phyloP scores from a whole-genome alignment of 2,797 vertebrate species.

The Limnodromus scolopaceus region DNA sequence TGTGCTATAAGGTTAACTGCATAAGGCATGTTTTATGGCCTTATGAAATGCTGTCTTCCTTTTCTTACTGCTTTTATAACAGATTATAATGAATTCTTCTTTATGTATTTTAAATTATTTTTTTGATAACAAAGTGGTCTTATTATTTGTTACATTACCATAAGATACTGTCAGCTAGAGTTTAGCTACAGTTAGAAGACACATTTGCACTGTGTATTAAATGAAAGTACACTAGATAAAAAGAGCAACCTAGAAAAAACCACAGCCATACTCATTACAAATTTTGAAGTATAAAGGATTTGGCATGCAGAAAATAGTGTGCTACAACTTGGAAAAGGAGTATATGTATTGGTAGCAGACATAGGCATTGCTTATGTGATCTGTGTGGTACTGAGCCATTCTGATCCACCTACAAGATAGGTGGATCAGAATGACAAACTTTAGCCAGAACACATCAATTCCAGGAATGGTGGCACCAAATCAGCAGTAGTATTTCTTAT shows the following conservation, averaged over 20 bases:
- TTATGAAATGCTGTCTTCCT: constrained; percentile 7
- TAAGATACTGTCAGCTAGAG: neutral
- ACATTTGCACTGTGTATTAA: neutral
- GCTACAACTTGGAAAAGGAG: neutral
- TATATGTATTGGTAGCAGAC: neutral
- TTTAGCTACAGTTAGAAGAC: neutral
- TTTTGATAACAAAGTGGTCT: neutral
- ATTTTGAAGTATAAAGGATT: neutral
- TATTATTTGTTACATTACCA: neutral
- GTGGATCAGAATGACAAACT: neutral
- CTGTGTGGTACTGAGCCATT: accelerated
- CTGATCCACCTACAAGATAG: neutral
- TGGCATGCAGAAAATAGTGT: neutral
- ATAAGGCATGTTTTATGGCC: constrained; percentile 4
- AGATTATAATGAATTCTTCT: neutral
- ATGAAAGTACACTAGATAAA: neutral
- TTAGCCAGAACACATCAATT: neutral
- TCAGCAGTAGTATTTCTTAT: neutral
- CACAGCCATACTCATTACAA: neutral
- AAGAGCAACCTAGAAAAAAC: neutral
- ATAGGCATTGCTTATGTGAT: accelerated
- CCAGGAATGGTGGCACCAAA: neutral
- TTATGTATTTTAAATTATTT: neutral
- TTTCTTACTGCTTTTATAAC: neutral
- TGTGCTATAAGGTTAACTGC: constrained; percentile 30